phyloP scores from a whole-genome alignment of 1,140 invertebrate genomes.

The Fopius arisanus region DNA sequence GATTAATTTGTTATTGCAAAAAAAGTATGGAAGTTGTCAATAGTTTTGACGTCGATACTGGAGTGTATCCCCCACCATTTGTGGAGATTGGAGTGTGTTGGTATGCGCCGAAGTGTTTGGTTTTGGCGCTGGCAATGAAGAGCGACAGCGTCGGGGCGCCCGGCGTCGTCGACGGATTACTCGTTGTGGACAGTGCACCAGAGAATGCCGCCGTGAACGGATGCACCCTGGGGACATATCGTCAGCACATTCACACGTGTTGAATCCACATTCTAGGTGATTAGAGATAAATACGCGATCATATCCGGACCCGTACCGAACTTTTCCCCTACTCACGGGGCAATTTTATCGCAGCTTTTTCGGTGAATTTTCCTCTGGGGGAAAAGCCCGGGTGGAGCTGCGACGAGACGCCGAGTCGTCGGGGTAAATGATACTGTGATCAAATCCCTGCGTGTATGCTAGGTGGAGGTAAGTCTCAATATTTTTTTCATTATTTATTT shows the following conservation, averaged over 20 bases:
- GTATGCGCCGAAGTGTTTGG: slow-evolving; percentile 11
- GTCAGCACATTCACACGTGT: slow-evolving; percentile 2
- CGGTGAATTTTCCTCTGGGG: background rate
- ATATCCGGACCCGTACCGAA: background rate
- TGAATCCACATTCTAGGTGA: background rate
- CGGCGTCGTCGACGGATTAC: slow-evolving; percentile 22
- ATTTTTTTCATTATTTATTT: background rate
- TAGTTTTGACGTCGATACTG: background rate
- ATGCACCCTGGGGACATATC: slow-evolving; percentile 7
- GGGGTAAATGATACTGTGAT: slow-evolving; percentile 44
- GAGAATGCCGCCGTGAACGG: slow-evolving; percentile 57
- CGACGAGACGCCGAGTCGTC: background rate
- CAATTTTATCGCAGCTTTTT: background rate
- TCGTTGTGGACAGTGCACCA: slow-evolving; percentile 47
- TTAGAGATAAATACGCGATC: background rate
- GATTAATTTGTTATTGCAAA: background rate
- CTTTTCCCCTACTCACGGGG: too few relatives aligned
- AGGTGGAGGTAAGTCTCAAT: slow-evolving; percentile 42
- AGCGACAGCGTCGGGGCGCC: slow-evolving; percentile 18
- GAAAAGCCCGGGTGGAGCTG: slow-evolving; percentile 13
- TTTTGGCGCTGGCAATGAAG: background rate
- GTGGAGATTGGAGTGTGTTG: background rate
- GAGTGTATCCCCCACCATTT: background rate
- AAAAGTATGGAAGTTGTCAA: background rate
- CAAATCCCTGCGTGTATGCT: slow-evolving; percentile 42